A percentile compares a stretch with the other conserved stretches of the same genome.
Evolutionary conservation across 2,888 invertebrate species (phyloP).

Genomic region (Cyclophora punctaria): DNA sequence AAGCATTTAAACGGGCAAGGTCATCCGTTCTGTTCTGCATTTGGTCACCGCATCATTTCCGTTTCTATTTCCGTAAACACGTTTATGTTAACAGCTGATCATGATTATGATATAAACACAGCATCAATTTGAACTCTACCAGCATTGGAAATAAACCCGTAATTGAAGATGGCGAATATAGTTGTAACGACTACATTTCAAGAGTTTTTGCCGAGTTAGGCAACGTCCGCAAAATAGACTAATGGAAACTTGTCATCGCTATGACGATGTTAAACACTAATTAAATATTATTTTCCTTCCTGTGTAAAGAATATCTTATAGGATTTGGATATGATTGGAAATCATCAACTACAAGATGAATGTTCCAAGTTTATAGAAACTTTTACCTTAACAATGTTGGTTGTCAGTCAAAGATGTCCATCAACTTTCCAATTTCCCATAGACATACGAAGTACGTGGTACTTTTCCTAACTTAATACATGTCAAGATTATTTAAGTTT

Average conservation of each 20-base stretch:
- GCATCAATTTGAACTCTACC: too few species aligned
- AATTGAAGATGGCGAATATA: too few species aligned
- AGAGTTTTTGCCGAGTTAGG: too few species aligned
- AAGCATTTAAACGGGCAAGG: conserved; percentile 6
- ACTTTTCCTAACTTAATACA: conserved; percentile 22
- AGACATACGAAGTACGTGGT: conserved; percentile 16
- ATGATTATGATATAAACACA: too few species aligned
- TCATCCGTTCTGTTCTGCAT: conserved; percentile 22
- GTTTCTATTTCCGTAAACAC: conserved; percentile 43
- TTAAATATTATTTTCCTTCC: too few species aligned
- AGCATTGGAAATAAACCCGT: background rate
- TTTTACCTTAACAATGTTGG: conserved; percentile 10
- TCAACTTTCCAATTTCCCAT: conserved; percentile 42
- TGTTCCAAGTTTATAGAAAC: conserved; percentile 2
- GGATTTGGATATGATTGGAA: too few species aligned
- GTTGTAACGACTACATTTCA: too few species aligned
- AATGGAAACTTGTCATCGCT: too few species aligned
- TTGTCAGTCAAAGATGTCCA: conserved; percentile 17
- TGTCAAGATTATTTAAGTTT: conserved; percentile 11
- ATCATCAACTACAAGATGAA: conserved; percentile 9
- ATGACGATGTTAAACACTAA: too few species aligned
- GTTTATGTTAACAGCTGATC: background rate
- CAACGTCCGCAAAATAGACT: too few species aligned
- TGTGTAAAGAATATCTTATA: too few species aligned
- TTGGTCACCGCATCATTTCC: conserved; percentile 30